Base-by-base conservation (phyloP, 2,888 invertebrate species). In the Celastrina argiolus region DNA sequence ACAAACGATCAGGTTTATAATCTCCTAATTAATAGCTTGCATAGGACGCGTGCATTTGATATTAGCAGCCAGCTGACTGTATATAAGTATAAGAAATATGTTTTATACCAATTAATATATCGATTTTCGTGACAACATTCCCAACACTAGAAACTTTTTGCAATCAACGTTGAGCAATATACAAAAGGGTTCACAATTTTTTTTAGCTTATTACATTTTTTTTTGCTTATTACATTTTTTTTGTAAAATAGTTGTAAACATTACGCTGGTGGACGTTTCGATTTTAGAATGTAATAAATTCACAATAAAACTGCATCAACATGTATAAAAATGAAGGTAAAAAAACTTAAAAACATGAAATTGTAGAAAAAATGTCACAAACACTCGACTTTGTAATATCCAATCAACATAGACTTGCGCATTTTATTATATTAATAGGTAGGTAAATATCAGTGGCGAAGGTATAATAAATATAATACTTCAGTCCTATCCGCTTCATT, bases 31-130 rank as follows among this genome's bases (percentile, higher is more conserved):
- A 69, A 66, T 74, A 69, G 67, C 68, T 74, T 74, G 56, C 41
- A 65, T 76, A 84, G 85, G 85, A 85, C 84, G 88, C 90, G 89
- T 89, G 90, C 88, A 83, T 74, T 85, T 84, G 83, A 88, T 87
- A 87, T 84, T 76, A 80, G 81, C 81, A 88, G 87, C 88, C 77
- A 83, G 84, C 84, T 82, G 86, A 88, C 87, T 75, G 71, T 68
- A 70, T 75, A 73, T 77, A 75, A 78, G 80, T 76, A 80, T 81
- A 84, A 79, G 81, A 85, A 84, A 84, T 85, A 85, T 84, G n/a
- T 81, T 80, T 75, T 69, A 66, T 70, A 71, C 69, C 71, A 78
- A 76, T 79, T 83, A 82, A 81, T 80, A 80, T 78, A 75, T 78
- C 65, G 74, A 74, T 80, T 80, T 78, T 80, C 76, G 79, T 79